Evolutionary conservation across 37 sponge, comb jelly and placozoan genomes (phyloP), one percentile per base, ranked within the genome.

Genomic region (Axinella damicornis): DNA sequence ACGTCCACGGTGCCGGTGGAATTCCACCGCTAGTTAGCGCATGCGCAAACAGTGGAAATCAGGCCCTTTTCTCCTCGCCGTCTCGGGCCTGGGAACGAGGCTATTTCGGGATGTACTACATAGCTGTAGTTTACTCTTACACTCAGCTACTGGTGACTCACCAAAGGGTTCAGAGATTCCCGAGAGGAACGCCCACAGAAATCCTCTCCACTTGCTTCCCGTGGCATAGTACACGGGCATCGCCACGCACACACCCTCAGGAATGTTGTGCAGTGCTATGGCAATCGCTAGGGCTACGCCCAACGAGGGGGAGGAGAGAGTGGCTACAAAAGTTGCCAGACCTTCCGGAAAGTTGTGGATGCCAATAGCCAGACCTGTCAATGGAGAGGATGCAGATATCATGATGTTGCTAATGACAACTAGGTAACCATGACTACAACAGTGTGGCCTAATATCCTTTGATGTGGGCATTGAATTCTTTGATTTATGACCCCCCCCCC

Each of bases 201-300:
- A 76, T 37, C 85, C 93, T 72, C 84, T 92, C 71, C 71, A 73
- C 53, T 60, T 79, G 38, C 81, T 87, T 12, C 84, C 84, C 30
- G 93, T 92, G 62, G 93, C 93, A 76, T 88, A 92, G 71, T 87
- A 92, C 34, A 92, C 74, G 32, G 89, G 89, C 93, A 92, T 92
- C 60, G 93, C 76, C 2, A 92, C 89, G 55, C 84, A 87, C 27
- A 92, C 57, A 17, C 93, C 93, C 71, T 92, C 93, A 18, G 93
- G 89, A 15, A 92, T 67, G 70, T 88, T 92, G 81, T 88, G 89
- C 25, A 92, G 53, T 19, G 85, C 88, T 65, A 92, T 88, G 65
- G 93, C 93, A 2, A 92, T 66, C 28, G 89, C 81, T 37, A 92
- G 81, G 5, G 89, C 93, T 32, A n/a, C 81, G 1, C 92, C 92